These are phyloP conservation scores for Temnothorax rugatulus DNA, from an alignment of 2,888 invertebrate genomes.

Conservation along the genomic window DNA sequence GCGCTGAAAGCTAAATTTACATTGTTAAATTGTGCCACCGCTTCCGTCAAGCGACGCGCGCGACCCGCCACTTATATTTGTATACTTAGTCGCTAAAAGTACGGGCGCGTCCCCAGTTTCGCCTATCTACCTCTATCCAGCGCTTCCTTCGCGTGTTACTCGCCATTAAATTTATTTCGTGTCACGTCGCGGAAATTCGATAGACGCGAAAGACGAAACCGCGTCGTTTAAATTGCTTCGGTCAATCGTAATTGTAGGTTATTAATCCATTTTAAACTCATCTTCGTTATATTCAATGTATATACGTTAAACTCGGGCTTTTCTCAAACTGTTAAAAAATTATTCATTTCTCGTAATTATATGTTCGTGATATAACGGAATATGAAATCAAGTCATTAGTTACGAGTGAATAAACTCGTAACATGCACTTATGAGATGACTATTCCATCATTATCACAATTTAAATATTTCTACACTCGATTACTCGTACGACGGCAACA, in stretches of 20 bases:
- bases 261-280: slow-evolving; percentile 16
- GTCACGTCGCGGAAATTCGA: slow-evolving; percentile 10
- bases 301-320: slow-evolving; percentile 1
- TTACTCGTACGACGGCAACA: slow-evolving; percentile 44
- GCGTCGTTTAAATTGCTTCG: slow-evolving; percentile 25
- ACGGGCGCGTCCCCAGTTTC: background rate
- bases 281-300: background rate
- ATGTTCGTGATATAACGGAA: slow-evolving; percentile 46
- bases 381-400: slow-evolving; percentile 55
- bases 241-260: background rate
- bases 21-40: slow-evolving; percentile 65
- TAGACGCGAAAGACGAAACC: background rate
- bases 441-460: slow-evolving; percentile 55
- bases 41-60: slow-evolving; percentile 48
- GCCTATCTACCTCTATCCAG: slow-evolving; percentile 22
- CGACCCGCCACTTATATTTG: slow-evolving; percentile 52
- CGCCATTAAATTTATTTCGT: slow-evolving; percentile 12
- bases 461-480: slow-evolving; percentile 55
- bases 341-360: slow-evolving; percentile 45
- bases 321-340: slow-evolving; percentile 27
- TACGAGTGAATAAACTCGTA: slow-evolving; percentile 53
- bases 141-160: background rate
- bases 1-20: slow-evolving; percentile 69
- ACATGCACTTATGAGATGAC: slow-evolving; percentile 50
- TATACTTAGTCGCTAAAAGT: slow-evolving; percentile 40